Percentiles rank a stretch among this genome's conserved stretches.
These are phyloP conservation scores for Larimichthys polyactis DNA, from an alignment of 2,113 vertebrate genomes.

Conservation along the genomic window DNA sequence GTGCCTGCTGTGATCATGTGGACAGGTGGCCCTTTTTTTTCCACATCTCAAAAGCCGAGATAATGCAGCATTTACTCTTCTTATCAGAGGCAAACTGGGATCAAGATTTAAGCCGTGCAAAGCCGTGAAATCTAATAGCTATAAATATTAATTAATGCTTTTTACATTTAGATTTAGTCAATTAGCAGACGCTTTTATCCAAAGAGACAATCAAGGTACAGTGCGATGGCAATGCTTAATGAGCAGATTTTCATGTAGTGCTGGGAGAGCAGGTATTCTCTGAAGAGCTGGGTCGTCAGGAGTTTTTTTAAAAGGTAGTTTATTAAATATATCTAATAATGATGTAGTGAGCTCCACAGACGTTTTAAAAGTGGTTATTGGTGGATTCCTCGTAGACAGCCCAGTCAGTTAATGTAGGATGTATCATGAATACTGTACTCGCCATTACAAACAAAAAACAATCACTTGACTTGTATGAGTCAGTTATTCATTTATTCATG, in stretches of 20 bases:
- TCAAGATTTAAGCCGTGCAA: background rate
- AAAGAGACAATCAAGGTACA: too few relatives aligned
- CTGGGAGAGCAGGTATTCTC: too few relatives aligned
- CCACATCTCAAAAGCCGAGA: background rate
- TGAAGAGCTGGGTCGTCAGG: too few relatives aligned
- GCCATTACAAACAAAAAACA: background rate
- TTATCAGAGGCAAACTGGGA: background rate
- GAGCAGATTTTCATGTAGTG: too few relatives aligned
- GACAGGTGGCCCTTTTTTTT: constrained; percentile 20
- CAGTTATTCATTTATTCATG: background rate
- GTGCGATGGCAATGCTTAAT: too few relatives aligned
- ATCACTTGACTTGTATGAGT: background rate
- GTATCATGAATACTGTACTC: background rate
- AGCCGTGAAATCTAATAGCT: background rate
- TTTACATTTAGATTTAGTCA: too few relatives aligned
- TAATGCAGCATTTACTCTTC: background rate
- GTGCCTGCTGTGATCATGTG: constrained; percentile 25
- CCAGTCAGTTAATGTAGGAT: background rate
- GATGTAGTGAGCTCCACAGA: background rate
- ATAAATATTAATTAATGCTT: background rate
- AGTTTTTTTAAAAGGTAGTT: too few relatives aligned
- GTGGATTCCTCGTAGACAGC: background rate
- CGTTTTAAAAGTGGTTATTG: background rate
- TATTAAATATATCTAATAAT: background rate
- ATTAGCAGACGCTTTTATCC: too few relatives aligned